These are phyloP conservation scores for Heliopora coerulea DNA, from an alignment of 92 coral and sea anemone genomes.

Conservation along the genomic window DNA sequence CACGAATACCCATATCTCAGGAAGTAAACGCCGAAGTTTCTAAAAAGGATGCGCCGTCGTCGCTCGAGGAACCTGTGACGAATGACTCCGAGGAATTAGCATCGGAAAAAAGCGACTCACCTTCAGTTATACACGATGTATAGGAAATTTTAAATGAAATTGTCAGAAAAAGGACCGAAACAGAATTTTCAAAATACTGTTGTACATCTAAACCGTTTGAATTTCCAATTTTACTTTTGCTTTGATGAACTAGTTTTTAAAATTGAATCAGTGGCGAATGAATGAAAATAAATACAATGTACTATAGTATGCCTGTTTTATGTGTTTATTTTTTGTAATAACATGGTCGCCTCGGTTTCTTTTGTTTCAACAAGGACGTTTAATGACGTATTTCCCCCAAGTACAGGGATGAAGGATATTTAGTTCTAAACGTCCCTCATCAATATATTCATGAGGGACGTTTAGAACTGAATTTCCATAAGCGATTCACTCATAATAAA, in stretches of 20 bases:
- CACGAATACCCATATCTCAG: constrained; percentile 20
- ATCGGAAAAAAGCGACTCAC: not conserved
- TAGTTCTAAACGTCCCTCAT: too few relatives aligned
- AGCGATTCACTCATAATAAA: too few relatives aligned
- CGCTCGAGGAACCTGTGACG: constrained; percentile 20
- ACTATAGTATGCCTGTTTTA: not conserved
- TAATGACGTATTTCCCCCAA: too few relatives aligned
- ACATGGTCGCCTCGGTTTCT: too few relatives aligned
- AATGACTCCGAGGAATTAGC: constrained; percentile 7
- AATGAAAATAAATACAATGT: not conserved
- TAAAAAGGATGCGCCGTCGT: not conserved
- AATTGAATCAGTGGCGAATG: not conserved
- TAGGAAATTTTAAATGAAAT: not conserved
- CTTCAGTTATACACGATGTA: constrained; percentile 28
- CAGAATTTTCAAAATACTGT: not conserved
- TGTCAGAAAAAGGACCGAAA: not conserved
- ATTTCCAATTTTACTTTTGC: constrained; percentile 1
- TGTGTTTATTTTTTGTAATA: not conserved
- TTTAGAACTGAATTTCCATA: too few relatives aligned
- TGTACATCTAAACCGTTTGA: not conserved
- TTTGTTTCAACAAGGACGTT: too few relatives aligned
- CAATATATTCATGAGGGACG: too few relatives aligned
- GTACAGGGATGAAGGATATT: too few relatives aligned
- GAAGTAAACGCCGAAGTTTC: not conserved
- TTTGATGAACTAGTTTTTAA: not conserved